Percentiles rank a stretch among this genome's conserved stretches.
These are phyloP conservation scores for Willowsia nigromaculata DNA, from an alignment of 2,888 invertebrate species.

Conservation along the genomic window DNA sequence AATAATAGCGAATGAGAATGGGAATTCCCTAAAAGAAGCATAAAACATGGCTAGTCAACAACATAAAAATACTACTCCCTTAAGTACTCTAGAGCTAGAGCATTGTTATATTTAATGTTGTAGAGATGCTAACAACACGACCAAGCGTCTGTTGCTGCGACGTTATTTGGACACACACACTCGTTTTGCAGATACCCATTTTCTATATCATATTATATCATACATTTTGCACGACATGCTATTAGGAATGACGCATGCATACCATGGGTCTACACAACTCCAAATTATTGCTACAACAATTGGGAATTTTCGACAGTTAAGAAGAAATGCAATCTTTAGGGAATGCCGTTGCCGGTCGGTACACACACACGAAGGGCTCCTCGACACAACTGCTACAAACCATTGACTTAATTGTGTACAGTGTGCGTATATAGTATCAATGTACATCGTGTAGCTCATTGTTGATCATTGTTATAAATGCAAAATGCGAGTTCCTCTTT, in stretches of 20 bases:
- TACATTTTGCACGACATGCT: neutral
- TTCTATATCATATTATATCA: neutral
- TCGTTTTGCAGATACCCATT: neutral
- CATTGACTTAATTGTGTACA: too few relatives aligned
- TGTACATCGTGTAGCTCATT: too few relatives aligned
- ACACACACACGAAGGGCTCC: neutral
- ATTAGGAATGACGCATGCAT: conserved; percentile 25
- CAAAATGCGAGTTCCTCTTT: neutral
- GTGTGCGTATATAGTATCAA: too few relatives aligned
- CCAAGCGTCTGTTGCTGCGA: neutral
- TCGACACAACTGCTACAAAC: too few relatives aligned
- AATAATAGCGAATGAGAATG: too few relatives aligned
- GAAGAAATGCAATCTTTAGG: conserved; percentile 15
- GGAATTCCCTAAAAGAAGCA: conserved; percentile 50
- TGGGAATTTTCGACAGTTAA: conserved; percentile 65
- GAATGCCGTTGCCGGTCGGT: conserved; percentile 21
- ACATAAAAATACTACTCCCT: neutral
- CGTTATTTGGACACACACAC: too few relatives aligned
- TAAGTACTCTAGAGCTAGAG: neutral
- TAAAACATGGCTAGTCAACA: neutral
- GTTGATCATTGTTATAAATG: neutral
- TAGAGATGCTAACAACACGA: neutral
- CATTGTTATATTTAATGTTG: neutral
- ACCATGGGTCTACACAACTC: conserved; percentile 23
- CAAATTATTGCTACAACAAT: conserved; percentile 55